Evolutionary conservation across 2,113 vertebrate genomes (phyloP), one percentile per base, ranked within the genome.

Genomic region (Raphicerus campestris): DNA sequence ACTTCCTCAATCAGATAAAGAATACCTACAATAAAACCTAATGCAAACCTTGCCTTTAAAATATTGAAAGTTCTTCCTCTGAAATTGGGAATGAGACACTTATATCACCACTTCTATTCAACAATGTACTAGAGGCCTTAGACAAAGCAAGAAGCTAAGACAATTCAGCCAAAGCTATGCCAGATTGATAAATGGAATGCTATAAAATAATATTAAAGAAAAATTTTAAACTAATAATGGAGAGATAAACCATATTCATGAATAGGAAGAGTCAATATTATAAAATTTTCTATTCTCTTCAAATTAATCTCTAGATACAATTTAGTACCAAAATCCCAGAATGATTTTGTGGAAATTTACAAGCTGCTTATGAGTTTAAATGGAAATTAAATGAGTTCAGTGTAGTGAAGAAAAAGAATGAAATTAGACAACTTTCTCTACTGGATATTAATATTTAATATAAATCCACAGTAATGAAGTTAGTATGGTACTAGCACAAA

Each of bases 71-170:
- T 17, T 93, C 91, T 66, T 17, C n/a, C 39, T 92, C 22, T 47
- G 24, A 94, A 88, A 85, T 17, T 60, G 51, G 39, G 30, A 92
- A 91, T 77, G 58, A 93, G 24, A 56, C 66, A 26, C 2, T 47
- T 4, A 30, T 75, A 39, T 80, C 26, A 88, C 5, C 15, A 88
- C 60, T 66, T 85, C 9, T 19, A 55, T 60, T 81, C 26, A 82
- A 32, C 20, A 85, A 42, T 47, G 24, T 84, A 53, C 66, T 81
- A 10, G 26, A 80, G 39, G 47, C 53, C 60, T 32, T 35, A 61
- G 55, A 81, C 19, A 82, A 93, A 94, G 42, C 28, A 94, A 81
- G 87, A 92, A 75, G 17, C 61, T 95, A 89, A 75, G 81, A 95
- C 85, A 55, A 88, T 10, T 55, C 20, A 85, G 49, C 17, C 56